These are phyloP conservation scores for Clarias laeviceps DNA, from an alignment of 2,797 vertebrate species.

Conservation along the genomic window DNA sequence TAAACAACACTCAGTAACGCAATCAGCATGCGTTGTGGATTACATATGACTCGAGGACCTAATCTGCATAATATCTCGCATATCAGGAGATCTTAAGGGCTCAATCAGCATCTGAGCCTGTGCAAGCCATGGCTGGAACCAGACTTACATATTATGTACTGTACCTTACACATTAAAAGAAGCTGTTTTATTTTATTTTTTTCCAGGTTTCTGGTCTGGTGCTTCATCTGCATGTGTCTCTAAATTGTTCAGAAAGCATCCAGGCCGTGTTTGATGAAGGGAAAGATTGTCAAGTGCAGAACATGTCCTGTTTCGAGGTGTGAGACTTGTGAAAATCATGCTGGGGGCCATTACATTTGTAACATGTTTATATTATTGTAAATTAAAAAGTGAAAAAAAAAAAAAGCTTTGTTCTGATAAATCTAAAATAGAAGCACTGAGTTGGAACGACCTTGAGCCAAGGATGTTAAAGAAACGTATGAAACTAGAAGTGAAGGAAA, in stretches of 20 bases:
- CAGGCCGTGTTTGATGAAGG: neutral
- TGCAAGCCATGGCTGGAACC: neutral
- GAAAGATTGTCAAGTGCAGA: neutral
- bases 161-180: neutral
- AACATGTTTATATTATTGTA: conserved; percentile 60
- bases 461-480: neutral
- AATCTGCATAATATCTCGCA: neutral
- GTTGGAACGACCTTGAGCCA: neutral
- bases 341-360: conserved; percentile 38
- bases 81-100: conserved; percentile 2
- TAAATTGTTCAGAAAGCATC: conserved; percentile 5
- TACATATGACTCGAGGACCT: neutral
- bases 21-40: neutral
- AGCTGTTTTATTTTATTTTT: neutral
- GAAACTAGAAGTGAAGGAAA: neutral
- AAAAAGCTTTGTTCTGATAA: conserved; percentile 20
- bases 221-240: conserved; percentile 26
- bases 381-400: conserved; percentile 61
- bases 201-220: neutral
- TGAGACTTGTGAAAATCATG: neutral
- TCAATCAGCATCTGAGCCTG: neutral
- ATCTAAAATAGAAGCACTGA: conserved; percentile 7
- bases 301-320: conserved; percentile 40
- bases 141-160: neutral
- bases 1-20: neutral